Evolutionary conservation across 1,140 invertebrate genomes (phyloP).

Genomic region (Venustaconcha ellipsiformis): DNA sequence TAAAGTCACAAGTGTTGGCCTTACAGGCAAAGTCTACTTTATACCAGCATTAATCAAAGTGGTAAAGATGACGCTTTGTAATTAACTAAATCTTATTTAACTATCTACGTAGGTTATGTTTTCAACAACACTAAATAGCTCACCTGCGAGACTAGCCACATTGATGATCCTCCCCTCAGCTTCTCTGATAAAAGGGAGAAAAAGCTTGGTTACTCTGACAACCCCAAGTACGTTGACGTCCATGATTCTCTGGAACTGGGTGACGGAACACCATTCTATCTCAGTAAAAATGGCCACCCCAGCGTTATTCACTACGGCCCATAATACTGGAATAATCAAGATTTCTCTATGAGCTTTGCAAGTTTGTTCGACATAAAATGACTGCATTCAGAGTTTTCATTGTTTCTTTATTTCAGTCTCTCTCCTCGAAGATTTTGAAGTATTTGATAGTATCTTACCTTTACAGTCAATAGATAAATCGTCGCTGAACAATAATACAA

Average conservation of each 20-base stretch:
- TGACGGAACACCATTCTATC: conserved; percentile 62
- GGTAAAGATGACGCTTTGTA: not conserved
- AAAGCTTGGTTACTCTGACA: conserved; percentile 63
- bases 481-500: too few species aligned
- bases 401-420: not conserved
- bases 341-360: not conserved
- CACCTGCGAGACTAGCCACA: conserved; percentile 79
- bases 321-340: conserved; percentile 47
- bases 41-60: not conserved
- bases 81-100: conserved; percentile 17
- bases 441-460: not conserved
- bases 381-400: not conserved
- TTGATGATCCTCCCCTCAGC: conserved; percentile 79
- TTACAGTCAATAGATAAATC: not conserved
- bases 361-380: not conserved
- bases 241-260: conserved; percentile 59
- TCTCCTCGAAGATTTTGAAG: not conserved
- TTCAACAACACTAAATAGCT: not conserved
- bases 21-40: too few species aligned
- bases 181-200: conserved; percentile 58
- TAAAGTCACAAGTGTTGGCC: not conserved
- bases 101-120: not conserved
- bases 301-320: conserved; percentile 66
- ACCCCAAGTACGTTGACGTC: conserved; percentile 65
- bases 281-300: conserved; percentile 61